Conservation (phyloP, 1,140 invertebrate species). For the Geopemphigus sp. region DNA sequence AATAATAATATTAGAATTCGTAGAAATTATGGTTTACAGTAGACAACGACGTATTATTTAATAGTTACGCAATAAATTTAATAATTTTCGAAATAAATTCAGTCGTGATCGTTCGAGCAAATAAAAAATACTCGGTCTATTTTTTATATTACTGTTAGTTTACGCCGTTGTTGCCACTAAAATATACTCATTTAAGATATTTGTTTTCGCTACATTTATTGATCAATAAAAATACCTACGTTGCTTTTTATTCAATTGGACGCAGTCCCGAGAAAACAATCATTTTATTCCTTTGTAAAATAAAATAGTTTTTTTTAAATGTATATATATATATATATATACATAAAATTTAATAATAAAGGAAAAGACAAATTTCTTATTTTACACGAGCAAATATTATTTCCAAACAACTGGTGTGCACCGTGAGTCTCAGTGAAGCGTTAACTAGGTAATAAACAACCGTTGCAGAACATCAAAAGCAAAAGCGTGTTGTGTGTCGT, state of each 20-base stretch:
- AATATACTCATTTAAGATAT: not conserved
- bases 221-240: not conserved
- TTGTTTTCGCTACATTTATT: not conserved
- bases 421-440: slow-evolving; percentile 13
- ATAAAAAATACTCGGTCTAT: too few species aligned
- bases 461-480: slow-evolving; percentile 36
- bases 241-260: slow-evolving; percentile 8
- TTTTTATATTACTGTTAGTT: too few species aligned
- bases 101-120: too few species aligned
- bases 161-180: too few species aligned
- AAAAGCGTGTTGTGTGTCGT: slow-evolving; percentile 29
- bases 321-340: not conserved
- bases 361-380: slow-evolving; percentile 10
- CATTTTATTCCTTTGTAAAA: slow-evolving; percentile 26
- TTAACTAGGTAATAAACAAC: slow-evolving; percentile 46
- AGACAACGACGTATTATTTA: too few species aligned
- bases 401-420: not conserved
- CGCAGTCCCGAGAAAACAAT: not conserved
- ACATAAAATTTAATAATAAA: slow-evolving; percentile 27
- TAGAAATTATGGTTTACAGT: too few species aligned
- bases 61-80: too few species aligned
- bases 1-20: too few species aligned
- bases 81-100: too few species aligned
- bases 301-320: not conserved
- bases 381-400: slow-evolving; percentile 37